Evolutionary conservation across 1,140 invertebrate species (phyloP), one percentile per base, ranked within the genome.

Genomic region (Anoplolepis gracilipes): DNA sequence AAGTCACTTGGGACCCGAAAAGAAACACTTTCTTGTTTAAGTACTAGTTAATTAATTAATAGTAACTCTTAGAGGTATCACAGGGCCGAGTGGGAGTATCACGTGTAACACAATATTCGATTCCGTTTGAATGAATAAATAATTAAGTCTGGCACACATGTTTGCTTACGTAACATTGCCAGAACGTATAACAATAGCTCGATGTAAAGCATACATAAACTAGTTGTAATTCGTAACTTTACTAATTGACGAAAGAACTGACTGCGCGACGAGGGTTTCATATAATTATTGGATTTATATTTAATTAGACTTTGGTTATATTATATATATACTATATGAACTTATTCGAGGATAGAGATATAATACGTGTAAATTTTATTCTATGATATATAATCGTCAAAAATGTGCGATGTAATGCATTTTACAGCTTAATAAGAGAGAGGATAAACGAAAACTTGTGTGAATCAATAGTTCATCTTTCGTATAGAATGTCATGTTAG

Each of bases 1-100:
- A 92, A 93, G 91, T 89, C 89, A 92, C 88, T 85, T 87, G 92
- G 92, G 91, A 92, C 92, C 92, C 92, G 91, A 93, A 92, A 92
- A 76, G 81, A 89, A 91, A 93, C 73, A 82, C 89, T 88, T 92
- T 92, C 84, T 85, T 82, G 87, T 90, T 90, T 93, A 92, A 90
- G 88, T 90, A 77, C 88, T 92, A 93, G 86, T 91, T 93, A 92
- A 90, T 92, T 91, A 92, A 92, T 92, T 91, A 92, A 92, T 92
- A 85, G 59, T 81, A 77, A 87, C 86, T 81, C 64, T 39, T 89
- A 90, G 85, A 76, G 73, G 84, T 85, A 82, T 76, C 78, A 67
- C 39, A 55, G 75, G 73, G 53, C 67, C 64, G 77, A 69, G 86
- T 64, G 67, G 81, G 78, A 87, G 69, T 72, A 78, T 57, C 67